phyloP scores from a whole-genome alignment of 2,888 invertebrate genomes.

The Camponotus fellah region DNA sequence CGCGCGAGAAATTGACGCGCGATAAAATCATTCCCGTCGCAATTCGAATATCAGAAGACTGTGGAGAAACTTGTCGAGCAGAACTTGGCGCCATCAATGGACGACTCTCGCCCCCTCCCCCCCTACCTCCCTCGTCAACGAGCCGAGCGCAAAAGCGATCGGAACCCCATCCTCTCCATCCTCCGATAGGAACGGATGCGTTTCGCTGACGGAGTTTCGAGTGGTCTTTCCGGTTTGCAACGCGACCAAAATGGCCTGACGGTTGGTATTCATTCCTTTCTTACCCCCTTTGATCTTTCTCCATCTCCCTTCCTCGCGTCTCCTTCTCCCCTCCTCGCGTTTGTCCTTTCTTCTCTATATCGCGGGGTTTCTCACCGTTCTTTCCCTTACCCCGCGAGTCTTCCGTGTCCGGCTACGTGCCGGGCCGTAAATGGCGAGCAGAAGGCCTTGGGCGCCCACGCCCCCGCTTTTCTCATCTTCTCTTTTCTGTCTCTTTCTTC shows the following conservation, averaged over 20 bases:
- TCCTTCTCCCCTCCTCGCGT: slow-evolving; percentile 47
- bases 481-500: slow-evolving; percentile 29
- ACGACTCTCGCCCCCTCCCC: not conserved
- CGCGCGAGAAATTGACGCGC: not conserved
- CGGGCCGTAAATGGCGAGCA: slow-evolving; percentile 83
- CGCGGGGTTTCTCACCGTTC: slow-evolving; percentile 58
- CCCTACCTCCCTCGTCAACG: not conserved
- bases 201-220: slow-evolving; percentile 59
- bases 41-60: not conserved
- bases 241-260: slow-evolving; percentile 62
- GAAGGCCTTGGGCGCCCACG: slow-evolving; percentile 84
- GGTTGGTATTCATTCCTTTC: slow-evolving; percentile 37
- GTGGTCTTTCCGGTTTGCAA: slow-evolving; percentile 66
- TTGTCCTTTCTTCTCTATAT: slow-evolving; percentile 54
- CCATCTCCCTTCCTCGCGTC: not conserved
- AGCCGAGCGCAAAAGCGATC: slow-evolving; percentile 32
- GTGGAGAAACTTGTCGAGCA: slow-evolving; percentile 1
- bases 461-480: slow-evolving; percentile 72
- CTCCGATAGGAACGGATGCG: slow-evolving; percentile 32
- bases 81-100: not conserved
- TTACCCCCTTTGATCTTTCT: slow-evolving; percentile 22
- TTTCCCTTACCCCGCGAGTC: slow-evolving; percentile 59
- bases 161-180: not conserved
- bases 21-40: not conserved
- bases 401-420: slow-evolving; percentile 77